Percentiles rank a stretch among this genome's conserved stretches.
Evolutionary conservation across 2,113 vertebrate genomes (phyloP).

Genomic region (Protobothrops flavoviridis): DNA sequence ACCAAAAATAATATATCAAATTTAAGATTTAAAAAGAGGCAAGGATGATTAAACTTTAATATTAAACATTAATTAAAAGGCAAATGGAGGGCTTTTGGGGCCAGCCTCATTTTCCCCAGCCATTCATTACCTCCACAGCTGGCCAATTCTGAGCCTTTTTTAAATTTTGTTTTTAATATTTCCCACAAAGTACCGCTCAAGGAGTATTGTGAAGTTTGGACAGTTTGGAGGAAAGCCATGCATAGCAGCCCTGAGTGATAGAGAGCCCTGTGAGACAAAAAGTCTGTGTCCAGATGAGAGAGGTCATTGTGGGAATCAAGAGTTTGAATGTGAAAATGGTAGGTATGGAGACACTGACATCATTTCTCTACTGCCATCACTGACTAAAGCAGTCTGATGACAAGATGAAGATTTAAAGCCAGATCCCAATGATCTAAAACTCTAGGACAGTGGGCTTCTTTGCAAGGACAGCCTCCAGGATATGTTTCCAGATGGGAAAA

Average conservation of each 20-base stretch:
- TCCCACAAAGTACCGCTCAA: slow-evolving; percentile 80
- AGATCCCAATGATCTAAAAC: too few species aligned
- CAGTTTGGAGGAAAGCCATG: slow-evolving; percentile 82
- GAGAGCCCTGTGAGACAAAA: slow-evolving; percentile 54
- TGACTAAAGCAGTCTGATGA: not conserved
- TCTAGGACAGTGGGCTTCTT: not conserved
- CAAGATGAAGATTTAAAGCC: too few species aligned
- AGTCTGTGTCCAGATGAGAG: slow-evolving; percentile 52
- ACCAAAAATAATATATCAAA: not conserved
- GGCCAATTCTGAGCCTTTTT: not conserved
- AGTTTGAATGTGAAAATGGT: slow-evolving; percentile 83
- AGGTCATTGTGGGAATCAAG: slow-evolving; percentile 51
- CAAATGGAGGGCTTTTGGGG: not conserved
- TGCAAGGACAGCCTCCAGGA: not conserved
- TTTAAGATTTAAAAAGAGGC: not conserved
- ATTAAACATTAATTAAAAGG: not conserved
- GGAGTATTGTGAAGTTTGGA: slow-evolving; percentile 74
- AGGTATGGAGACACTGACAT: slow-evolving; percentile 10
- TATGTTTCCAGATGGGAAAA: not conserved
- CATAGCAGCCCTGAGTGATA: slow-evolving; percentile 69
- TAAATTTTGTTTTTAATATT: not conserved
- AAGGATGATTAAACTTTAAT: not conserved
- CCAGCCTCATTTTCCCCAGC: not conserved
- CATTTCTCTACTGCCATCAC: not conserved
- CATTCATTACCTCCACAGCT: not conserved